A percentile compares a stretch with the other conserved stretches of the same genome.
phyloP scores from a whole-genome alignment of 1,140 invertebrate species.

The Cyrtorhinus lividipennis region DNA sequence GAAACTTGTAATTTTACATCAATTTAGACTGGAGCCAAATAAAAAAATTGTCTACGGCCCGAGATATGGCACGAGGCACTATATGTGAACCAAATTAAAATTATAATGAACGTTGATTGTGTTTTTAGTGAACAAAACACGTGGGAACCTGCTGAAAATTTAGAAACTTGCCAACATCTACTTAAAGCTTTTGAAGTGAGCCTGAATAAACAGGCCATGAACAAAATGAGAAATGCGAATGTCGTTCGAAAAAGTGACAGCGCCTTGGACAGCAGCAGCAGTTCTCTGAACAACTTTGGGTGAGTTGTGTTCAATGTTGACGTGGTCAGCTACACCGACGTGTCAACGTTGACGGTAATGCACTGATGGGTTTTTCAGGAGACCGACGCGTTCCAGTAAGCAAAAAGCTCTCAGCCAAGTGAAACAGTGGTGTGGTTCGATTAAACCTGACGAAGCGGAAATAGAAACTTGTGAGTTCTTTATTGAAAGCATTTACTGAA shows the following conservation, averaged over 20 bases:
- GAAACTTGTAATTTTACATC: neutral
- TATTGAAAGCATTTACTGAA: conserved; percentile 3
- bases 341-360: neutral
- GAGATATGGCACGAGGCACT: too few species aligned
- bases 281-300: neutral
- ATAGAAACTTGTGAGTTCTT: conserved; percentile 29
- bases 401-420: conserved; percentile 66
- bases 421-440: conserved; percentile 60
- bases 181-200: conserved; percentile 66
- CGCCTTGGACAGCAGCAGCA: neutral
- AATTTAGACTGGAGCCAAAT: neutral
- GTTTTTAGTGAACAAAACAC: conserved; percentile 51
- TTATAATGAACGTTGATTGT: too few species aligned
- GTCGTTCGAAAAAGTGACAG: conserved; percentile 22
- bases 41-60: too few species aligned
- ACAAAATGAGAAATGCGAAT: conserved; percentile 41
- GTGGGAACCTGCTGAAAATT: conserved; percentile 60
- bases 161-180: conserved; percentile 54
- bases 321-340: too few species aligned
- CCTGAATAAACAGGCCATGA: conserved; percentile 54
- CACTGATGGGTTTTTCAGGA: conserved; percentile 23
- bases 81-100: too few species aligned
- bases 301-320: neutral
- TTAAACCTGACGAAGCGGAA: conserved; percentile 37
- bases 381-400: conserved; percentile 60